Base-by-base conservation (phyloP, 2,113 vertebrate genomes). In the Lucifuga dentata region DNA sequence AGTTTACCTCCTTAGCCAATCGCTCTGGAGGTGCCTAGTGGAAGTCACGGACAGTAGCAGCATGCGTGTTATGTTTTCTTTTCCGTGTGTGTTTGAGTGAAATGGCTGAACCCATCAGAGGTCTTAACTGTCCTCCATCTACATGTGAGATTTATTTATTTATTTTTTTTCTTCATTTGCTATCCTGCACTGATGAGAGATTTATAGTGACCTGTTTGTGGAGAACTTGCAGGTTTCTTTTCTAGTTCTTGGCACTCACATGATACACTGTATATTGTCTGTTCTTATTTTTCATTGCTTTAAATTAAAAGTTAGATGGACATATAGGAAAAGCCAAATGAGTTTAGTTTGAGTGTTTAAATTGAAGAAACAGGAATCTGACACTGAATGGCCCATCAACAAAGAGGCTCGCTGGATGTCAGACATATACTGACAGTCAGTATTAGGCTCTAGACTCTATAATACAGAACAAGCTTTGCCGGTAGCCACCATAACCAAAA, bases 31-130 rank as follows among this genome's bases (percentile, higher is more conserved):
- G 85, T 75, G 75, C 65, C 56, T 78, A 68, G 78, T 74, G 64
- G 44, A 76, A 68, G 45, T 46, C 44, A 33, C 8, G 29, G 45
- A 71, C 74, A 43, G 13, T 36, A 68, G 81, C 76, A 65, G 57
- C 8, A 15, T 66, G 72, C 70, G 64, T 70, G 64, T 83, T 68
- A 33, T 38, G 61, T 81, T 85, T 72, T 70, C 73, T 69, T 83
- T 84, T 88, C 78, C 83, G 41, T 1, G 84, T 84, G 89, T 67
- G 89, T 93, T 92, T 87, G 90, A 93, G 72, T 76, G 88, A 91
- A 90, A 91, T 86, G 86, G 88, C 62, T 67, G 24, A 77, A 53
- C 72, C 75, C 59, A 44, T 63, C 73, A 16, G 46, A 77, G 66
- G 68, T 81, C 44, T 48, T 32, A n/a, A 71, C 45, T 43, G 29